Evolutionary conservation across 1,140 invertebrate species (phyloP), one percentile per base, ranked within the genome.

Genomic region (Meteorus sp.): DNA sequence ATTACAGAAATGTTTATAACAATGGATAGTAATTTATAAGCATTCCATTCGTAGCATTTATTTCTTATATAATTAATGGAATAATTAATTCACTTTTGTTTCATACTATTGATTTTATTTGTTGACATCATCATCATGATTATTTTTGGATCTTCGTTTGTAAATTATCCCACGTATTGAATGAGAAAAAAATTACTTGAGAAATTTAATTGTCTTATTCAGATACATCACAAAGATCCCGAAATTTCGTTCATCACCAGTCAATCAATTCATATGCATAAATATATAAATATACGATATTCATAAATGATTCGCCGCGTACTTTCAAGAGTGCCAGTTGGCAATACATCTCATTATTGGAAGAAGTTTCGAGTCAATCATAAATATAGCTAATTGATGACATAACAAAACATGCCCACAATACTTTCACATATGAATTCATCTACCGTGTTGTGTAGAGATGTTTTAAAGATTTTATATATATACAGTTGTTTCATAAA

Each of bases 31-130:
- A 35, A 65, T 65, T 68, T 68, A 27, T 52, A 66, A 67, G 70
- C 73, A 75, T 75, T 75, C 73, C 71, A 75, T n/a, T n/a, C n/a
- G n/a, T 64, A 57, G 61, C 50, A 65, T 71, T 68, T 56, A n/a
- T 31, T 70, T 69, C 64, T 19, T n/a, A n/a, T n/a, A n/a, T n/a
- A n/a, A 62, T 39, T 51, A 66, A 59, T 62, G 59, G 53, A 53
- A 59, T 58, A 50, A 62, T n/a, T 17, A 39, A 67, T 51, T 60
- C 35, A 59, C 65, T 63, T 65, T 54, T 31, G 17, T 59, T 60
- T 63, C 55, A 54, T 22, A 27, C 33, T 47, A 47, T 47, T 44
- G 13, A 47, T 25, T n/a, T 27, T 8, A 25, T n/a, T n/a, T n/a
- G n/a, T n/a, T n/a, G n/a, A n/a, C n/a, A n/a, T n/a, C n/a, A n/a